Evolutionary conservation across 2,888 invertebrate species (phyloP).

Genomic region (Drosophila ochracea): DNA sequence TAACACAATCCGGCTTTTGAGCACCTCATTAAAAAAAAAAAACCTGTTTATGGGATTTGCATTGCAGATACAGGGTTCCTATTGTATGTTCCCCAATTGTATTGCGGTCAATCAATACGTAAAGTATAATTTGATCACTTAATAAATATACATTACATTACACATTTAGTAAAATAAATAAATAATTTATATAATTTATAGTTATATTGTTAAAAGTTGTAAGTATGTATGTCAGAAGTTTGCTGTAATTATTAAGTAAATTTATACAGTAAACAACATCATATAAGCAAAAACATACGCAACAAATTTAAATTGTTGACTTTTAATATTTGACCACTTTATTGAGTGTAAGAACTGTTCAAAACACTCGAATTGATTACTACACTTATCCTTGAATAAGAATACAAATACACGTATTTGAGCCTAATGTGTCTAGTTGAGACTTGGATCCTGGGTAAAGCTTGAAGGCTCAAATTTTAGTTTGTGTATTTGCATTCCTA

Average conservation of each 20-base stretch:
- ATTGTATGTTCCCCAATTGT: conserved; percentile 16
- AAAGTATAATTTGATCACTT: neutral
- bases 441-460: neutral
- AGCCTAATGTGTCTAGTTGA: neutral
- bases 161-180: neutral
- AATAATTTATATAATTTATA: neutral
- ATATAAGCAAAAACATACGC: neutral
- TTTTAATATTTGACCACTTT: neutral
- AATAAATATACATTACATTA: neutral
- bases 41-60: conserved; percentile 41
- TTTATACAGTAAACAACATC: too few relatives aligned
- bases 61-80: conserved; percentile 2
- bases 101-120: conserved; percentile 17
- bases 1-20: conserved; percentile 29
- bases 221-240: neutral
- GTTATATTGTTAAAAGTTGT: neutral
- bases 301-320: neutral
- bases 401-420: neutral
- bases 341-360: neutral
- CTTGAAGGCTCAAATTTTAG: neutral
- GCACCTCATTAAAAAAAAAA: conserved; percentile 8
- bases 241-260: neutral
- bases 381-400: neutral
- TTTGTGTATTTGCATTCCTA: conserved; percentile 20
- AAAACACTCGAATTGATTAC: conserved; percentile 1